Base-by-base conservation (phyloP, 2,113 vertebrate species). In the Pseudorasbora parva region DNA sequence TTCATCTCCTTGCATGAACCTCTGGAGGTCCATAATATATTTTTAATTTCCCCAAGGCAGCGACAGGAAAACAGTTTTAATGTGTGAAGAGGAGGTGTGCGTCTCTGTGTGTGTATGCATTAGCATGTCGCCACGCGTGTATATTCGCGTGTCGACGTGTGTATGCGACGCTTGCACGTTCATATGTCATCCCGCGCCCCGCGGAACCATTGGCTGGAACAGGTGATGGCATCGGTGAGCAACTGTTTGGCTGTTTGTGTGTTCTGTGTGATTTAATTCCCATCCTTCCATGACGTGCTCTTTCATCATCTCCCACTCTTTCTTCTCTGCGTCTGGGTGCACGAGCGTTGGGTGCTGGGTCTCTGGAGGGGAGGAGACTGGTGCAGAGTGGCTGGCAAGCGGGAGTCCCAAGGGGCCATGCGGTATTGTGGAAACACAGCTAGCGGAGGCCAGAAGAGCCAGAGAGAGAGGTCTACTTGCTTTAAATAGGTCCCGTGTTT, bases 11-110 rank as follows among this genome's bases (percentile, higher is more conserved):
- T 86, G 89, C 78, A 82, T 85, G 88, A 90, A 90, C 91, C 94
- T 91, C 94, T 92, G 86, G 94, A 93, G 94, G 91, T 93, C 92
- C 92, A 93, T 94, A 94, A 94, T 95, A 93, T 93, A 93, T 93
- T 93, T 94, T 94, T 94, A 94, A 95, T 95, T 95, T 94, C 94
- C 94, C 94, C 88, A 93, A 92, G 93, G 94, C 91, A 89, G 84
- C 85, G 88, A 89, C 93, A 93, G 93, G 93, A 94, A 95, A 94
- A 94, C 93, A 94, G 92, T 91, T 92, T 89, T 86, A 85, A 89
- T 92, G 86, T 88, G 77, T 89, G 90, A 89, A 88, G 78, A 72
- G 89, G 89, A 89, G 84, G 85, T 81, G 74, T 84, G 83, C 78
- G 57, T 78, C 19, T 73, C 54, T 68, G 27, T 83, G 80, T 80